Conservation (phyloP, 2,797 vertebrate genomes). For the Lithobates pipiens region DNA sequence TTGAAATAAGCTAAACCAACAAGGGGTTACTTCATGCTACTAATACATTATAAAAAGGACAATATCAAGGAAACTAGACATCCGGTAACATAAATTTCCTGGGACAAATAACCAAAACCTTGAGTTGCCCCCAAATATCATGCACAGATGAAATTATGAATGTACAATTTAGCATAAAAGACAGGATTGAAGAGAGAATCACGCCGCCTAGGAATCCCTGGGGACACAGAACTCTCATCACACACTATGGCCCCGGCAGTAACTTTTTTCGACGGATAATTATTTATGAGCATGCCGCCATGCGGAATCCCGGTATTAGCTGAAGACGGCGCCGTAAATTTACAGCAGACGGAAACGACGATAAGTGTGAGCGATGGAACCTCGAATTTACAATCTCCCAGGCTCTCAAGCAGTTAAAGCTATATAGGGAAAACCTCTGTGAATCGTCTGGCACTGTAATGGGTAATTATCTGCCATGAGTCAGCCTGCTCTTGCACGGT, state of each 20-base stretch:
- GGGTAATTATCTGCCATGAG: conserved; percentile 59
- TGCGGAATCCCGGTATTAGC: background rate
- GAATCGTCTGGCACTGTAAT: conserved; percentile 52
- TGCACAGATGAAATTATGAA: too few relatives aligned
- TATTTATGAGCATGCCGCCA: background rate
- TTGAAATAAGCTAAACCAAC: too few relatives aligned
- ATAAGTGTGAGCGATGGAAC: background rate
- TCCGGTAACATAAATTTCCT: too few relatives aligned
- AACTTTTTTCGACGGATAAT: background rate
- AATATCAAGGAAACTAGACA: too few relatives aligned
- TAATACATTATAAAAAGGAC: too few relatives aligned
- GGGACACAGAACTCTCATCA: background rate
- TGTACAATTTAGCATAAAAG: too few relatives aligned
- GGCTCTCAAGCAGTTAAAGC: conserved; percentile 45
- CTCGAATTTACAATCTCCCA: background rate
- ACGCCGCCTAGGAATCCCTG: background rate
- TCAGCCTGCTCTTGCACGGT: conserved; percentile 49
- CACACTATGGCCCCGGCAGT: background rate
- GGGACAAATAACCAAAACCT: too few relatives aligned
- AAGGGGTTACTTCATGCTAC: too few relatives aligned
- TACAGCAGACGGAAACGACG: background rate
- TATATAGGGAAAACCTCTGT: conserved; percentile 52
- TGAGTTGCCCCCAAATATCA: too few relatives aligned
- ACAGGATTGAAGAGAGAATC: too few relatives aligned
- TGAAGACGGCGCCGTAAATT: background rate